phyloP scores from a whole-genome alignment of 1,140 invertebrate genomes.

The Drosophila quadrilineata region DNA sequence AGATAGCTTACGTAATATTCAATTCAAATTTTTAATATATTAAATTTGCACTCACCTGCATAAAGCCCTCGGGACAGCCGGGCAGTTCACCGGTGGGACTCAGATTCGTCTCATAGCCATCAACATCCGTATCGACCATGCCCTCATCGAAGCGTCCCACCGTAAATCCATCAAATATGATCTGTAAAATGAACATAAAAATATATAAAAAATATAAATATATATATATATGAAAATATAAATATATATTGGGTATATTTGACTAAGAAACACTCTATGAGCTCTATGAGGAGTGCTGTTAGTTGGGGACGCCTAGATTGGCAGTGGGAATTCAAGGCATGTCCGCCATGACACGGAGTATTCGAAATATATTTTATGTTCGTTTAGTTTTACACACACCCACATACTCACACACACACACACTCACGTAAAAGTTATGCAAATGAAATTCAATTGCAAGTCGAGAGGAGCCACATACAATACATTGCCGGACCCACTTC shows the following conservation, averaged over 20 bases:
- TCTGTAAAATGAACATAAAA: constrained; percentile 81
- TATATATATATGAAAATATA: constrained; percentile 5
- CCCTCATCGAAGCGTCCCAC: constrained; percentile 87
- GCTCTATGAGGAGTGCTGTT: no score
- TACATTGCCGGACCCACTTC: constrained; percentile 19
- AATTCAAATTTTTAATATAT: constrained; percentile 69
- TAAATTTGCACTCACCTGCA: constrained; percentile 83
- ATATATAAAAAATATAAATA: constrained; percentile 4
- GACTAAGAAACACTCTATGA: no score
- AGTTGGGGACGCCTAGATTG: no score
- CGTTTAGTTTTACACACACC: constrained; percentile 30
- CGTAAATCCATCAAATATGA: constrained; percentile 92
- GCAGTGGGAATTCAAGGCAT: no score
- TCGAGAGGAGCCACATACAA: constrained; percentile 15
- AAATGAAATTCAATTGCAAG: constrained; percentile 67
- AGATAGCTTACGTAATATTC: constrained; percentile 59
- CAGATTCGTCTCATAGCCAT: constrained; percentile 77
- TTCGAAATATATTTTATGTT: constrained; percentile 54
- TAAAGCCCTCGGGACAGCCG: constrained; percentile 91
- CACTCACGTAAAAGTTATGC: constrained; percentile 64
- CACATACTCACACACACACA: no score
- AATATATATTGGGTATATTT: constrained; percentile 3
- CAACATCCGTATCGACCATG: constrained; percentile 79
- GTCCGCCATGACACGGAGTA: no score
- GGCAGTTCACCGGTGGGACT: constrained; percentile 82